phyloP scores from a whole-genome alignment of 2,113 vertebrate species.

The Pithys albifrons region DNA sequence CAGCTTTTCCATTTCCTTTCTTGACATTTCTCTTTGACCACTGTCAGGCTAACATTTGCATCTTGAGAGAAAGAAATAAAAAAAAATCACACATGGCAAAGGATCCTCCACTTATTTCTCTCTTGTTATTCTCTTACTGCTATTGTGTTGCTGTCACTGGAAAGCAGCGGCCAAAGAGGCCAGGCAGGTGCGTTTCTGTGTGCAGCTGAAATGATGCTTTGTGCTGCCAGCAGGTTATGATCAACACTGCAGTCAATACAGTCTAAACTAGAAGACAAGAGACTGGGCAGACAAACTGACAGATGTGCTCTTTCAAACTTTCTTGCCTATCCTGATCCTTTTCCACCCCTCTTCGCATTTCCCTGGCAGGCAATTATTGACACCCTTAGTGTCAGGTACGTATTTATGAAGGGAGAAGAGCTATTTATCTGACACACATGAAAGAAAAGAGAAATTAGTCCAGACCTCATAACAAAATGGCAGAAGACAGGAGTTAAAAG shows the following conservation, averaged over 20 bases:
- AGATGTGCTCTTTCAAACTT: not conserved
- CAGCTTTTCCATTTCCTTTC: not conserved
- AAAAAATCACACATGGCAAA: not conserved
- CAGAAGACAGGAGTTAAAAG: not conserved
- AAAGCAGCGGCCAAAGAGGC: not conserved
- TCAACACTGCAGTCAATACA: not conserved
- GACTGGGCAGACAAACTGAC: not conserved
- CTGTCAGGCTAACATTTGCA: not conserved
- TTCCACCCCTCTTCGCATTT: not conserved
- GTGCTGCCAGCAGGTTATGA: not conserved
- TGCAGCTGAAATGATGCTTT: not conserved
- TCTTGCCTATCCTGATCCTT: not conserved
- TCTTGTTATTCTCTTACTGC: not conserved
- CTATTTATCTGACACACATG: not conserved
- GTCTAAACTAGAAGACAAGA: not conserved
- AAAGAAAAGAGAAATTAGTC: not conserved
- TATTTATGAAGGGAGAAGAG: not conserved
- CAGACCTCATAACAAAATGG: not conserved
- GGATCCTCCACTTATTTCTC: not conserved
- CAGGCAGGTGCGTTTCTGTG: not conserved
- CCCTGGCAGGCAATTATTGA: not conserved
- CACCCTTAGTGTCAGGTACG: not conserved
- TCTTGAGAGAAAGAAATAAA: not conserved
- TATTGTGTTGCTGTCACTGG: not conserved
- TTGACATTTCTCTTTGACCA: conserved; percentile 15